Evolutionary conservation across 2,113 vertebrate species (phyloP).

Genomic region (Pantherophis guttatus): DNA sequence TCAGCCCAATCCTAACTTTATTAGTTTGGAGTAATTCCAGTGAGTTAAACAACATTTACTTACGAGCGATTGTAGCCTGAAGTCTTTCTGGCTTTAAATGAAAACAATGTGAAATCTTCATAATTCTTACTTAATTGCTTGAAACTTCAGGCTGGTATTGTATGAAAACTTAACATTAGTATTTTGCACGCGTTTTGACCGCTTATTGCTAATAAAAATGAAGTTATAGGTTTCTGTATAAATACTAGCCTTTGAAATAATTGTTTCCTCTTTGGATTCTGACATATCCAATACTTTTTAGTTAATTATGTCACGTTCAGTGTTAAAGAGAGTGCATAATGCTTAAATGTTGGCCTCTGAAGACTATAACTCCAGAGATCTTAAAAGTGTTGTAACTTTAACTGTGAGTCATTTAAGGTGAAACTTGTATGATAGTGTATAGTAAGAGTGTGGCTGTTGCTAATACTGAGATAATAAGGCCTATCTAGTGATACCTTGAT

Average conservation of each 20-base stretch:
- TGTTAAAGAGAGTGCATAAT: not conserved
- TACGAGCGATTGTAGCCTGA: not conserved
- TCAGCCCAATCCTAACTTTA: not conserved
- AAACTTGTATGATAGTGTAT: not conserved
- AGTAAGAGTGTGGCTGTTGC: not conserved
- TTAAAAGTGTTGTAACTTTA: conserved; percentile 16
- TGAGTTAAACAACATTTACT: not conserved
- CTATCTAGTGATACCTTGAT: not conserved
- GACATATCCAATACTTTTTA: not conserved
- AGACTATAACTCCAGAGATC: conserved; percentile 7
- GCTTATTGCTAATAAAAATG: not conserved
- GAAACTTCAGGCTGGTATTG: not conserved
- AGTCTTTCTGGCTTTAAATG: not conserved
- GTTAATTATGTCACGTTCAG: not conserved
- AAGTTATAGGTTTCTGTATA: conserved; percentile 28
- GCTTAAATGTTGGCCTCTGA: not conserved
- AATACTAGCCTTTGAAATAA: not conserved
- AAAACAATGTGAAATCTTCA: not conserved
- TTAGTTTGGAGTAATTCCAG: not conserved
- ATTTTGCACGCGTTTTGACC: conserved; percentile 26
- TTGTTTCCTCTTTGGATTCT: not conserved
- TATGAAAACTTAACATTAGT: conserved; percentile 1
- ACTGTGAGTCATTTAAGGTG: conserved; percentile 28
- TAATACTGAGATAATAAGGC: not conserved
- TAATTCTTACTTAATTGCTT: not conserved